A percentile compares a stretch with the other conserved stretches of the same genome.
These are phyloP conservation scores for Eupleurogrammus muticus DNA, from an alignment of 2,797 vertebrate species.

Conservation along the genomic window DNA sequence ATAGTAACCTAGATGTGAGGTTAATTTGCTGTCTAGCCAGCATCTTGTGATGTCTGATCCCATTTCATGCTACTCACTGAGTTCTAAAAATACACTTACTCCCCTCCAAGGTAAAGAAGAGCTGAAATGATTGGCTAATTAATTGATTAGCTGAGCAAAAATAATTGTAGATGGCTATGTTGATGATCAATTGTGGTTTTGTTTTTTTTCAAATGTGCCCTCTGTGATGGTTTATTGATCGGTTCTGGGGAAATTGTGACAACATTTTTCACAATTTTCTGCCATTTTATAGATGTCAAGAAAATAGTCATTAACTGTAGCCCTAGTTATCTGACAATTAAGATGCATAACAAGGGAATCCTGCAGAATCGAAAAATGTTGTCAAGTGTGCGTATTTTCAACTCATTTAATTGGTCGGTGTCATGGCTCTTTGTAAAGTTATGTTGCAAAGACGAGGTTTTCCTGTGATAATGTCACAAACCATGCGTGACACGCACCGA, in stretches of 20 bases:
- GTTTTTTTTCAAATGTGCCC: too few relatives aligned
- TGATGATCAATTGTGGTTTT: too few relatives aligned
- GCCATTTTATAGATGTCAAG: too few relatives aligned
- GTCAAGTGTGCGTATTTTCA: too few relatives aligned
- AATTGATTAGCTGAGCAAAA: too few relatives aligned
- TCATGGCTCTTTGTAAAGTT: constrained; percentile 7
- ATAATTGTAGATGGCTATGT: too few relatives aligned
- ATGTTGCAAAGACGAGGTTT: background rate
- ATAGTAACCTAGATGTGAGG: constrained; percentile 5
- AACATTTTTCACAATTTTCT: background rate
- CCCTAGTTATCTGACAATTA: constrained; percentile 2
- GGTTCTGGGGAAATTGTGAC: background rate
- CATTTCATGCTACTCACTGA: background rate
- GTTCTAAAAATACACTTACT: constrained; percentile 24
- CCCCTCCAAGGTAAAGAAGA: background rate
- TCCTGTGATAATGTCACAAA: constrained; percentile 29
- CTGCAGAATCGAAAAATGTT: too few relatives aligned
- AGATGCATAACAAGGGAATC: background rate
- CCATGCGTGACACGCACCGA: constrained; percentile 29
- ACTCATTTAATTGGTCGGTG: background rate
- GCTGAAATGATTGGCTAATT: too few relatives aligned
- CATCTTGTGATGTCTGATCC: background rate
- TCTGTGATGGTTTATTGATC: too few relatives aligned
- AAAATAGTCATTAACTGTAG: too few relatives aligned
- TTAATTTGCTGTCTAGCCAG: constrained; percentile 2